Evolutionary conservation across 2,113 vertebrate genomes (phyloP).

Genomic region (Chionis minor): DNA sequence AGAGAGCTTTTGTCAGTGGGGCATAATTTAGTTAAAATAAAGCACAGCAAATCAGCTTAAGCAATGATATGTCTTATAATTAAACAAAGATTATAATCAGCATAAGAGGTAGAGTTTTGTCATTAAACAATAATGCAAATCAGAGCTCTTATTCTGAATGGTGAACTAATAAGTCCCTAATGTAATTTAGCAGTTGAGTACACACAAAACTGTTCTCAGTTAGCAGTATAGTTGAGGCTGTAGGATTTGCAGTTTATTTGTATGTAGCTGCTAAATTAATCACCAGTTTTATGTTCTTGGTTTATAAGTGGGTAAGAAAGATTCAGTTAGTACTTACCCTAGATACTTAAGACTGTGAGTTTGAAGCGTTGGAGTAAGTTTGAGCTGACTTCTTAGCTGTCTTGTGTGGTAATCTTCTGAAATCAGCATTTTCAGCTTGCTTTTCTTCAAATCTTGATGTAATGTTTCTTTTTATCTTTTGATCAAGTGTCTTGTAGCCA

Average conservation of each 20-base stretch:
- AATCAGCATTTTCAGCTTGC: neutral
- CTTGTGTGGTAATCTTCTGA: neutral
- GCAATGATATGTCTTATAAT: neutral
- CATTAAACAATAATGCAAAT: constrained; percentile 40
- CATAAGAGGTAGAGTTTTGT: constrained; percentile 3
- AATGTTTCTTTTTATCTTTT: neutral
- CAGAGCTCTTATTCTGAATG: neutral
- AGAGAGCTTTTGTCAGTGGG: neutral
- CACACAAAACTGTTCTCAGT: neutral
- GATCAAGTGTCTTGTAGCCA: neutral
- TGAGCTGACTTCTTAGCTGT: neutral
- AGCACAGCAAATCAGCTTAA: constrained; percentile 14
- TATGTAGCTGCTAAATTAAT: neutral
- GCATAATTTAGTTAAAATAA: constrained; percentile 10
- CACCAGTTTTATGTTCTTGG: neutral
- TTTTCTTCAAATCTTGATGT: neutral
- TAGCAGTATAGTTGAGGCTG: neutral
- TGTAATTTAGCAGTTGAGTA: neutral
- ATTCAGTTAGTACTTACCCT: constrained; percentile 20
- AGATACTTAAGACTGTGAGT: neutral
- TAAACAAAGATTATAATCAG: constrained; percentile 5
- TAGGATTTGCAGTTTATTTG: neutral
- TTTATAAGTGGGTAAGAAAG: neutral
- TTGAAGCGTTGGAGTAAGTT: neutral
- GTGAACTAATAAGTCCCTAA: neutral